Conservation (phyloP, 2,113 vertebrate species). For the Osmerus mordax region DNA sequence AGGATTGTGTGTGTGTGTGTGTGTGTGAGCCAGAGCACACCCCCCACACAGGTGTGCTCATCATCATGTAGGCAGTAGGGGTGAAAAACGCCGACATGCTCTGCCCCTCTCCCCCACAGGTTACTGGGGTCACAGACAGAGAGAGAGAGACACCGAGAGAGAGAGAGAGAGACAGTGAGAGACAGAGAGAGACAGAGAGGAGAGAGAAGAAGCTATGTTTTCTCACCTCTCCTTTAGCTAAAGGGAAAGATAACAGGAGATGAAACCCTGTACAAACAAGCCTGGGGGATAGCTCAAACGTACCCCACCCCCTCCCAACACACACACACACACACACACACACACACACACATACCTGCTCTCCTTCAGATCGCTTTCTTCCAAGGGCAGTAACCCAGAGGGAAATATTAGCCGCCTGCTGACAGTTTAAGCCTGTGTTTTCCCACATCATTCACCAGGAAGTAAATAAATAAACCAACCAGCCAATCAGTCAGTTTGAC, state of each 20-base stretch:
- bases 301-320: background rate
- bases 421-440: constrained; percentile 56
- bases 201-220: constrained; percentile 35
- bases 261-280: constrained; percentile 68
- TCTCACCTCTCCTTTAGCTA: constrained; percentile 58
- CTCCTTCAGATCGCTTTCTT: constrained; percentile 28
- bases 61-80: background rate
- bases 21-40: background rate
- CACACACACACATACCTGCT: constrained; percentile 20
- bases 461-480: constrained; percentile 49
- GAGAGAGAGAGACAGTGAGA: constrained; percentile 24
- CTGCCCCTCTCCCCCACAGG: background rate
- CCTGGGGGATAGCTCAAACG: constrained; percentile 46
- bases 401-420: constrained; percentile 53
- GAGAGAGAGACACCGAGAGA: constrained; percentile 2
- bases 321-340: constrained; percentile 22
- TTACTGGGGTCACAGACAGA: too few species aligned
- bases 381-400: constrained; percentile 14
- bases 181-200: constrained; percentile 28
- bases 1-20: constrained; percentile 11
- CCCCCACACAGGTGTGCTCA: constrained; percentile 12
- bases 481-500: constrained; percentile 43
- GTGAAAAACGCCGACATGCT: background rate
- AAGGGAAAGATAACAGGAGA: constrained; percentile 63
- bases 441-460: constrained; percentile 47